phyloP scores from a whole-genome alignment of 1,140 invertebrate genomes.

The Orussus abietinus region DNA sequence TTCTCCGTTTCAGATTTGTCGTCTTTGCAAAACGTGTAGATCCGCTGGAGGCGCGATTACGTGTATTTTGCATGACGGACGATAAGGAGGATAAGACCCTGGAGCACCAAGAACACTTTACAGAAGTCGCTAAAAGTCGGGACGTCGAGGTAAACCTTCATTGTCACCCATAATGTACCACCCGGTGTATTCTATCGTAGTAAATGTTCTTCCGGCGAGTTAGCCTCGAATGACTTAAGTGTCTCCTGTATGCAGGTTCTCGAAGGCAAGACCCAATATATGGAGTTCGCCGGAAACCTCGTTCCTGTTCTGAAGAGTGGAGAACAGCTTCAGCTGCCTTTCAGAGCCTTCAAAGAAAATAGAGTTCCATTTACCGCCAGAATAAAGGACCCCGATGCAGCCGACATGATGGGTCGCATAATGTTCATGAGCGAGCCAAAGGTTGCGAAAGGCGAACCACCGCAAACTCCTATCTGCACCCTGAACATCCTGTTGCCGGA shows the following conservation, averaged over 20 bases:
- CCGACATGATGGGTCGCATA: slow-evolving; percentile 69
- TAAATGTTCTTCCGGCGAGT: background rate
- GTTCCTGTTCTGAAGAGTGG: slow-evolving; percentile 91
- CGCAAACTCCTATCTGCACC: slow-evolving; percentile 86
- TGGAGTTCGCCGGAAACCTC: slow-evolving; percentile 96
- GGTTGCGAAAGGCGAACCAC: slow-evolving; percentile 75
- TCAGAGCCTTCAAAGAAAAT: slow-evolving; percentile 93
- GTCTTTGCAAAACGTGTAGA: slow-evolving; percentile 91
- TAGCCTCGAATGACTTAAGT: no score
- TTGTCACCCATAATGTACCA: no score
- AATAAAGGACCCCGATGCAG: slow-evolving; percentile 77
- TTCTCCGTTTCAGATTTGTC: slow-evolving; percentile 69
- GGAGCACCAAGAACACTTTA: slow-evolving; percentile 90
- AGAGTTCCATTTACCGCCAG: slow-evolving; percentile 84
- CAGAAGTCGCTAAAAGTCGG: slow-evolving; percentile 85
- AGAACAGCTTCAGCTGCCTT: slow-evolving; percentile 81
- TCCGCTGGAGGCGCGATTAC: slow-evolving; percentile 78
- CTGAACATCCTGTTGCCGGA: slow-evolving; percentile 83
- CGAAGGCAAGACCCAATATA: slow-evolving; percentile 81
- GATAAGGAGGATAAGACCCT: slow-evolving; percentile 95
- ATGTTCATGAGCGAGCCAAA: slow-evolving; percentile 95
- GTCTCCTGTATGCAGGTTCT: slow-evolving; percentile 59
- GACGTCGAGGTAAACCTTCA: slow-evolving; percentile 71
- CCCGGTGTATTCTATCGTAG: background rate
- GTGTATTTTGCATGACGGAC: slow-evolving; percentile 97